Evolutionary conservation across 2,888 invertebrate species (phyloP).

Genomic region (Tinea semifulvella): DNA sequence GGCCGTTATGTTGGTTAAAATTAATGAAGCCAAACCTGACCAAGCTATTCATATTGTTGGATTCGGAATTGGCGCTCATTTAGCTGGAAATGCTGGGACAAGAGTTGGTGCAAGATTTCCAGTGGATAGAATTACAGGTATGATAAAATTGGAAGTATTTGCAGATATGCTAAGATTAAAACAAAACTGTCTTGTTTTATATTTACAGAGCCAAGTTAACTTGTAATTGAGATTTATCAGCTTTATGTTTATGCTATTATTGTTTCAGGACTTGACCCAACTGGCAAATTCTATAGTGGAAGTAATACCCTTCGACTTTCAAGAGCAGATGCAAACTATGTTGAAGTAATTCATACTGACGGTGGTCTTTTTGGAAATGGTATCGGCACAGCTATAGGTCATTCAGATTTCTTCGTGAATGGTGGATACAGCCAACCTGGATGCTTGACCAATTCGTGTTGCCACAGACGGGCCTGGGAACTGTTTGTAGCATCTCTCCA

Average conservation of each 20-base stretch:
- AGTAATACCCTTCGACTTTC: constrained; percentile 8
- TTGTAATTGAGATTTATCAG: too few relatives aligned
- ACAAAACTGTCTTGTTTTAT: too few relatives aligned
- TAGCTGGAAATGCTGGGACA: constrained; percentile 17
- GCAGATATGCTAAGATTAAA: neutral
- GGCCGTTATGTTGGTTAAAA: neutral
- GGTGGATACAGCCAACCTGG: constrained; percentile 26
- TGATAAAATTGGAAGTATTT: neutral
- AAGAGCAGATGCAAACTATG: constrained; percentile 23
- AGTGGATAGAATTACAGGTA: constrained; percentile 19
- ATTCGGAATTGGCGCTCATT: constrained; percentile 18
- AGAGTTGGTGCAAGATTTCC: constrained; percentile 6
- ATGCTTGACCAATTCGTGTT: constrained; percentile 12
- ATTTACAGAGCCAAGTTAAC: too few relatives aligned
- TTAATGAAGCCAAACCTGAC: neutral
- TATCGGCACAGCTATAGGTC: constrained; percentile 16
- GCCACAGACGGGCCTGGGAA: constrained; percentile 14
- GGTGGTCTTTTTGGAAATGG: constrained; percentile 17
- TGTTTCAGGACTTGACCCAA: constrained; percentile 20
- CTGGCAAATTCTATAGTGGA: constrained; percentile 38
- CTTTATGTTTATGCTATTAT: too few relatives aligned
- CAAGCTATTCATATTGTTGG: constrained; percentile 17
- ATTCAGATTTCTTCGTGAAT: constrained; percentile 17
- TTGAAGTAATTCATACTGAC: constrained; percentile 22
- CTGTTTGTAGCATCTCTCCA: constrained; percentile 17